These are phyloP conservation scores for Diaphora mendica DNA, from an alignment of 2,888 invertebrate species.

Conservation along the genomic window DNA sequence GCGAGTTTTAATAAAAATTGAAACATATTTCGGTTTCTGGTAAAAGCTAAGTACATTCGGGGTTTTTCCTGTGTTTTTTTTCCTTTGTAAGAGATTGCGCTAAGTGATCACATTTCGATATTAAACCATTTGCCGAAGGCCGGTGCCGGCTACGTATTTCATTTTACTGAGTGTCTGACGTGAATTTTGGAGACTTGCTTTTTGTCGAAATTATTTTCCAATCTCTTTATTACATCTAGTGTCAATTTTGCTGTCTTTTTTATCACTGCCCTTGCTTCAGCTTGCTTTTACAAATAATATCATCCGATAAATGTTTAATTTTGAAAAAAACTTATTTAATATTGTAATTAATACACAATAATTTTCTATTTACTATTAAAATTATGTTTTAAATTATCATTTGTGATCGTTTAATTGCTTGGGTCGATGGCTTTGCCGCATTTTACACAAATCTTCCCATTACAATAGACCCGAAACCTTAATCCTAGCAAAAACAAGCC, in stretches of 20 bases:
- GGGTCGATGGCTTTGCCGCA: conserved; percentile 62
- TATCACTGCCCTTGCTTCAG: conserved; percentile 49
- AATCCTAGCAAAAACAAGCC: conserved; percentile 66
- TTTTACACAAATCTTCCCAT: conserved; percentile 68
- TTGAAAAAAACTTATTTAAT: conserved; percentile 21
- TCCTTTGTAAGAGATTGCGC: conserved; percentile 86
- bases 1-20: conserved; percentile 76
- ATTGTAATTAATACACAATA: conserved; percentile 23
- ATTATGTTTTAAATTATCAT: conserved; percentile 53
- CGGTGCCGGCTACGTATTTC: conserved; percentile 85
- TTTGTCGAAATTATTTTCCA: conserved; percentile 83
- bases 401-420: conserved; percentile 50
- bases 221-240: conserved; percentile 79
- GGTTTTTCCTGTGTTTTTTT: conserved; percentile 76
- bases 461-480: conserved; percentile 66
- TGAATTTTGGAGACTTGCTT: conserved; percentile 83
- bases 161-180: conserved; percentile 86
- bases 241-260: conserved; percentile 70
- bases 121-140: conserved; percentile 86
- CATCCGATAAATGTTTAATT: conserved; percentile 26
- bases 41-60: conserved; percentile 81
- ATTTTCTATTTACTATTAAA: conserved; percentile 37
- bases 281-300: conserved; percentile 44
- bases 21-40: conserved; percentile 81
- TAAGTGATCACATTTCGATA: conserved; percentile 87